A percentile compares a stretch with the other conserved stretches of the same genome.
These are phyloP conservation scores for Sycophila sp. DNA, from an alignment of 1,140 invertebrate genomes.

Conservation along the genomic window DNA sequence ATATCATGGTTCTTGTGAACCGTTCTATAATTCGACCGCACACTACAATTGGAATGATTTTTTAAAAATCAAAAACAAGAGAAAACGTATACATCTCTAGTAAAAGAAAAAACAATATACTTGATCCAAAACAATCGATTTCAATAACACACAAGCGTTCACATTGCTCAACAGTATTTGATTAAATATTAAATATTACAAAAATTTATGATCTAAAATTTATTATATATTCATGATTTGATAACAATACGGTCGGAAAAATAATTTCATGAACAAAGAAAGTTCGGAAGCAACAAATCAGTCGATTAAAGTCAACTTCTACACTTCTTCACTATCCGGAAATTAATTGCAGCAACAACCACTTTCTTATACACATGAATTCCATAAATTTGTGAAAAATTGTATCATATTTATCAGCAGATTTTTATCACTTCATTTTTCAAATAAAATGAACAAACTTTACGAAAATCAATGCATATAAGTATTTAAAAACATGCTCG, in stretches of 20 bases:
- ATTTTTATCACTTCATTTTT: too few relatives aligned
- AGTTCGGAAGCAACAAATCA: not conserved
- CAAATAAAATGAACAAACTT: not conserved
- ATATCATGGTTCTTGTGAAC: not conserved
- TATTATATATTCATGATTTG: too few relatives aligned
- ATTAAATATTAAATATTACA: too few relatives aligned
- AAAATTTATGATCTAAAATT: too few relatives aligned
- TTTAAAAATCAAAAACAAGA: not conserved
- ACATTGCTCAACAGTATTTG: slow-evolving; percentile 4
- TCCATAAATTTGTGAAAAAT: too few relatives aligned
- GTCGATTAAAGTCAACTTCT: not conserved
- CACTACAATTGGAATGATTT: slow-evolving; percentile 36
- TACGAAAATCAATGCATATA: not conserved
- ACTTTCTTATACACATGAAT: not conserved
- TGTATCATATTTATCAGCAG: too few relatives aligned
- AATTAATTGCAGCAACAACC: too few relatives aligned
- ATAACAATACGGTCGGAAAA: too few relatives aligned
- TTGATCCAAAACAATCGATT: slow-evolving; percentile 13
- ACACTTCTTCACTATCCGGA: too few relatives aligned
- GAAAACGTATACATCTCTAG: not conserved
- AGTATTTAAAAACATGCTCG: not conserved
- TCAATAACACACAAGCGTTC: slow-evolving; percentile 13
- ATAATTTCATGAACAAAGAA: not conserved
- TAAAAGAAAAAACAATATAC: slow-evolving; percentile 20
- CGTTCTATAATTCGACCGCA: not conserved